Conservation (phyloP, 1,140 invertebrate genomes). For the Aradophagus sp. region DNA sequence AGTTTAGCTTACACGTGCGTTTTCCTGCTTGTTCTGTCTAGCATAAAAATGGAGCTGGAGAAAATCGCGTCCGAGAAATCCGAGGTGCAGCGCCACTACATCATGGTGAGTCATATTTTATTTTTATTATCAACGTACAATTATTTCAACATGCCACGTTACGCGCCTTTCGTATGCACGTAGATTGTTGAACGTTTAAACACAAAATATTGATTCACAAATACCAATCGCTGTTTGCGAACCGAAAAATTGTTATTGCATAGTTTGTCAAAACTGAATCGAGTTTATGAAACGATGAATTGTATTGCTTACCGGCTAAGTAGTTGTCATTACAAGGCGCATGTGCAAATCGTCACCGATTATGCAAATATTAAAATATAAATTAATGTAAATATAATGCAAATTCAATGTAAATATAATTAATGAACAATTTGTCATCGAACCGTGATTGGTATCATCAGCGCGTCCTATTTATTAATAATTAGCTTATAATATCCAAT, state of each 20-base stretch:
- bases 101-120: constrained; percentile 86
- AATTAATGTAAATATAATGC: no score
- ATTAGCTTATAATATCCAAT: constrained; percentile 37
- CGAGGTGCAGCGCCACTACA: constrained; percentile 98
- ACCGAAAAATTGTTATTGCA: no score
- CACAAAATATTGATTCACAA: no score
- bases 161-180: no score
- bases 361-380: no score
- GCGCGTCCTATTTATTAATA: constrained; percentile 38
- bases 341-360: no score
- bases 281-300: no score
- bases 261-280: no score
- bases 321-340: no score
- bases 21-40: constrained; percentile 77
- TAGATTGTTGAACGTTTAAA: no score
- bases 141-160: not conserved
- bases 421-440: constrained; percentile 14
- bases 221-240: no score
- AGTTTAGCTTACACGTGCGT: constrained; percentile 68
- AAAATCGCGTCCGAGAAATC: constrained; percentile 97
- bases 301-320: no score
- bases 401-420: constrained; percentile 31
- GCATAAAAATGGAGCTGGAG: constrained; percentile 91
- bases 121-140: not conserved
- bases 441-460: constrained; percentile 38